These are phyloP conservation scores for Actinia equina DNA, from an alignment of 64 coral and sea anemone species.

Conservation along the genomic window DNA sequence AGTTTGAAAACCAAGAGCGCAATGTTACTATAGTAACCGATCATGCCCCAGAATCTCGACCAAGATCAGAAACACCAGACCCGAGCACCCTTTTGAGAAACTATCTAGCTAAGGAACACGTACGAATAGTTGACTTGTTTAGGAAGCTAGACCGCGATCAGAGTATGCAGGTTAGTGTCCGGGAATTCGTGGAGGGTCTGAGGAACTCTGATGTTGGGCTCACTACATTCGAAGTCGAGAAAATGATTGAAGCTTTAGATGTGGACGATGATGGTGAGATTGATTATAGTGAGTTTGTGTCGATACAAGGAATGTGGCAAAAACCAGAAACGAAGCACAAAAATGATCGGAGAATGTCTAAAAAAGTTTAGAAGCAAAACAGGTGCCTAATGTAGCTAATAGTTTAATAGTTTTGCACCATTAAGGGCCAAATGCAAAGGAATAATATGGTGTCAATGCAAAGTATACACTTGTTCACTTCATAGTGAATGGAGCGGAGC, in stretches of 20 bases:
- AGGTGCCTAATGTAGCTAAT: too few species aligned
- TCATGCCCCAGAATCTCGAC: constrained; percentile 33
- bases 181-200: constrained; percentile 81
- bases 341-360: constrained; percentile 15
- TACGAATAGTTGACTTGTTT: constrained; percentile 76
- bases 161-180: constrained; percentile 91
- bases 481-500: too few species aligned
- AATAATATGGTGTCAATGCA: too few species aligned
- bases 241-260: constrained; percentile 77
- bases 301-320: constrained; percentile 81
- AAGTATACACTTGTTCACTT: too few species aligned
- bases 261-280: constrained; percentile 84
- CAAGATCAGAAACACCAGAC: constrained; percentile 56
- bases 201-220: constrained; percentile 81
- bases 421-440: too few species aligned
- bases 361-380: neutral
- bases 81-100: constrained; percentile 64
- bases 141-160: constrained; percentile 70
- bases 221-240: constrained; percentile 70
- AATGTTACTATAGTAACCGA: constrained; percentile 65
- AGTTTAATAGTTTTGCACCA: too few species aligned
- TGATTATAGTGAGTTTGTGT: constrained; percentile 93
- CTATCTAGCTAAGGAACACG: constrained; percentile 84
- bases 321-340: constrained; percentile 39
- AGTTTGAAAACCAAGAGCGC: constrained; percentile 40